phyloP scores from a whole-genome alignment of 2,113 vertebrate genomes.

The Etia nguti region DNA sequence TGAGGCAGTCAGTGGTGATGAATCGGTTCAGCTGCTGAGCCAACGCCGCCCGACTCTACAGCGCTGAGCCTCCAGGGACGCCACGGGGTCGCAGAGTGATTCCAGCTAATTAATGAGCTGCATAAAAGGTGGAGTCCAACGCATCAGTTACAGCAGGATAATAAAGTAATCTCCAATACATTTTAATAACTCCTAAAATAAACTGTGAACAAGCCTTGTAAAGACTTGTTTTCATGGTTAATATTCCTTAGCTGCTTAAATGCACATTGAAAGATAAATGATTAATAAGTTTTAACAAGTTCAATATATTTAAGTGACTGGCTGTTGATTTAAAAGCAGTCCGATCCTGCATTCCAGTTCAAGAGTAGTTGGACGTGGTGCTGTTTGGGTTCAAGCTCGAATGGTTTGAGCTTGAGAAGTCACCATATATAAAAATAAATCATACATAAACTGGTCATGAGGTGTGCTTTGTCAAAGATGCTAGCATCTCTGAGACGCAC shows the following conservation, averaged over 20 bases:
- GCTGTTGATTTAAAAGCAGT: background rate
- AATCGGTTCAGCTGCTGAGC: background rate
- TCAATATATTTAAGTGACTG: background rate
- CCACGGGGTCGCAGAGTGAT: background rate
- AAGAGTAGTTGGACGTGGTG: background rate
- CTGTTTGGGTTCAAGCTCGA: background rate
- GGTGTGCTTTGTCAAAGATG: background rate
- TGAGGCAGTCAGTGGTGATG: background rate
- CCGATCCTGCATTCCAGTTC: background rate
- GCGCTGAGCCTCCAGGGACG: background rate
- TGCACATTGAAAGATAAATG: background rate
- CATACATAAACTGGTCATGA: rapidly evolving
- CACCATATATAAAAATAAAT: rapidly evolving
- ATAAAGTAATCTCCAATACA: background rate
- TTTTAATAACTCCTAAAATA: background rate
- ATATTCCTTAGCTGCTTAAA: background rate
- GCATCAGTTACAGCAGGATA: background rate
- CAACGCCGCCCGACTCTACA: background rate
- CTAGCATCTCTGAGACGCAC: background rate
- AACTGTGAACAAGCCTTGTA: background rate
- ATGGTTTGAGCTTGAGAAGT: background rate
- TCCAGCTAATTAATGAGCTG: background rate
- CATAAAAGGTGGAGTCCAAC: background rate
- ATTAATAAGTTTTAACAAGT: background rate
- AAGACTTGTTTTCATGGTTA: background rate